Evolutionary conservation across 1,140 invertebrate species (phyloP), one percentile per base, ranked within the genome.

Genomic region (Asbolus verrucosus): DNA sequence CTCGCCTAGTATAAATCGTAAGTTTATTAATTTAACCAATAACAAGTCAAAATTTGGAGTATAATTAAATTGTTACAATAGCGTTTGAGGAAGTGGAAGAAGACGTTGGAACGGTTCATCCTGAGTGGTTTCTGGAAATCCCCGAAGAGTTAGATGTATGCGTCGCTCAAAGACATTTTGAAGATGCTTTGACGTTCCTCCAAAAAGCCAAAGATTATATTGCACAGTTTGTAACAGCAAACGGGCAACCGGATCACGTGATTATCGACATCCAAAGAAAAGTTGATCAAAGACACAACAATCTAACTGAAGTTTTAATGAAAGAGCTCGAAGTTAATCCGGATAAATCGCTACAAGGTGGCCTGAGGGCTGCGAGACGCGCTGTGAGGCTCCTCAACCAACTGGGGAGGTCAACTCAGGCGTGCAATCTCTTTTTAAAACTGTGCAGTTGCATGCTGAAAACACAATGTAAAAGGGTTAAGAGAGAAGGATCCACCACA

Each of bases 91-190:
- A 85, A 79, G 73, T 81, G 50, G 81, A 88, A 76, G 82, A 87
- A 66, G 82, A 88, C 81, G 83, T 85, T 77, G 76, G 81, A 74
- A 80, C 86, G 61, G 74, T 80, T 1, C 83, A 89, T 19, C 93
- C 93, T 0, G 95, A 97, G 73, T 98, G 97, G 97, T 81, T 99
- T 19, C 78, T 90, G 62, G 96, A 98, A 82, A 87, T 96, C 0
- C 90, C 94, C 13, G 97, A 98, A 81, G 96, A 99, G 82, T 84
- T 99, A 15, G 97, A 99, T 84, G 96, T 98, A 11, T 90, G 91
- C 69, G 95, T 99, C 73, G 97, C 97, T n/a, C 95, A 98, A 81
- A 87, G 97, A 75, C 94, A 98, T 80, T 98, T 98, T 81, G 95
- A 98, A 81, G 93, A 96, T 79, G 96, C 97, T 11, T 93, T 97